Evolutionary conservation across 1,140 invertebrate genomes (phyloP), one percentile per base, ranked within the genome.

Genomic region (Mactra quadrangularis): DNA sequence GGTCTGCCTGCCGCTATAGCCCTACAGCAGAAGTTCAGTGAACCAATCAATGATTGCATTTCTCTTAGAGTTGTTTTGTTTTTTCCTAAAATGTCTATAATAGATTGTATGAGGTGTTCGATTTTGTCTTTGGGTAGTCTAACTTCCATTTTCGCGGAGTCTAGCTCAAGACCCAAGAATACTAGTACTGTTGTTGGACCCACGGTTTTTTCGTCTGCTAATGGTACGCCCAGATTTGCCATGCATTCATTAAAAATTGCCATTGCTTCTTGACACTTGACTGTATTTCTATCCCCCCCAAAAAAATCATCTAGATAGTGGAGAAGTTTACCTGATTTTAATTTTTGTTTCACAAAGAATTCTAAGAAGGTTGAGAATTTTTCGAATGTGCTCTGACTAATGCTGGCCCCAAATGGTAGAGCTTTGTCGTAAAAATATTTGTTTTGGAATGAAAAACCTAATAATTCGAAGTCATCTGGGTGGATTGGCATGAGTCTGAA

Each of bases 281-380:
- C 17, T n/a, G 53, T 57, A 55, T 45, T 11, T 15, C n/a, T 27
- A 31, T 38, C 33, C 0, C 57, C 59, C 6, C 57, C 57, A 64
- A 62, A 50, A 45, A 64, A 64, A 53, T 77, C 59, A 77, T 77
- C 74, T 13, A 77, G 25, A 31, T 77, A 77, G 52, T 77, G 74
- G 3, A 64, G 22, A 13, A 77, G 11, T 11, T 77, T 29, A 11
- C 33, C 59, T 3, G 7, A 45, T 0, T 19, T 64, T 19, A 27
- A 29, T 7, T n/a, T 62, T 17, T 35, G 29, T 4, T 33, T 35
- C 3, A 47, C 53, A 17, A 7, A 9, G 15, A 11, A 57, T 31
- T 81, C 66, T 11, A 81, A 33, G 47, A 71, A 71, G 15, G 71
- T 52, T 22, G 71, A 31, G 47, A 59, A 75, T 9, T 19, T 29